Percentiles rank a stretch among this genome's conserved stretches.
Conservation (phyloP, 2,888 invertebrate species). For the Hololepta plana region DNA sequence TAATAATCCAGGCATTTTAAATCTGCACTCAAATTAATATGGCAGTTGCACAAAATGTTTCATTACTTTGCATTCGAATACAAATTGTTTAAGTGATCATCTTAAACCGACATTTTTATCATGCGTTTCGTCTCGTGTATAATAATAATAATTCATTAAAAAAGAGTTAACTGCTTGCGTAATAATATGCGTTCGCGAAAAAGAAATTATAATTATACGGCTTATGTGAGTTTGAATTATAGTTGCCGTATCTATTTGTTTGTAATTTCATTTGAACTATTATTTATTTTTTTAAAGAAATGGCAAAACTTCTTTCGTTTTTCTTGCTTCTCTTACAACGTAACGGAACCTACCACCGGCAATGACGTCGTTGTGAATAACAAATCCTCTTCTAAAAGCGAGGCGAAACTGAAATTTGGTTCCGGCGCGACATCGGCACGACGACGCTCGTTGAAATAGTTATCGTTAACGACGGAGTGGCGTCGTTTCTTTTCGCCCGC, state of each 20-base stretch:
- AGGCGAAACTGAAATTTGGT: slow-evolving; percentile 34
- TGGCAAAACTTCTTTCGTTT: no score
- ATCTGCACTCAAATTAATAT: slow-evolving; percentile 28
- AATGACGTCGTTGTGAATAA: slow-evolving; percentile 21
- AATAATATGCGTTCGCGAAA: no score
- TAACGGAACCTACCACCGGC: slow-evolving; percentile 22
- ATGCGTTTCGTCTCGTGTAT: no score
- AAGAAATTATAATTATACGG: no score
- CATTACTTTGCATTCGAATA: slow-evolving; percentile 5
- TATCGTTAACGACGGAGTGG: slow-evolving; percentile 9
- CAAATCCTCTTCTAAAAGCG: slow-evolving; percentile 22
- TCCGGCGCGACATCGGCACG: slow-evolving; percentile 12
- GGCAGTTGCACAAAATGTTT: slow-evolving; percentile 18
- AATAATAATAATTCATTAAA: no score
- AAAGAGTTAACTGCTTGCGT: no score
- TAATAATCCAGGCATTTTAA: no score
- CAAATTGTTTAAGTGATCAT: slow-evolving; percentile 1
- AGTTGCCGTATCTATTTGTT: no score
- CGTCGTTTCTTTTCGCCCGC: background rate
- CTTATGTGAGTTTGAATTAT: no score
- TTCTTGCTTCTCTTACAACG: slow-evolving; percentile 16
- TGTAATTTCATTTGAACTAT: no score
- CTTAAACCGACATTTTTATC: no score
- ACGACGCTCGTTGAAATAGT: slow-evolving; percentile 20
- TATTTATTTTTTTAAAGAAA: no score